phyloP scores from a whole-genome alignment of 1,140 invertebrate genomes.

The Drosophila pseudoananassae region DNA sequence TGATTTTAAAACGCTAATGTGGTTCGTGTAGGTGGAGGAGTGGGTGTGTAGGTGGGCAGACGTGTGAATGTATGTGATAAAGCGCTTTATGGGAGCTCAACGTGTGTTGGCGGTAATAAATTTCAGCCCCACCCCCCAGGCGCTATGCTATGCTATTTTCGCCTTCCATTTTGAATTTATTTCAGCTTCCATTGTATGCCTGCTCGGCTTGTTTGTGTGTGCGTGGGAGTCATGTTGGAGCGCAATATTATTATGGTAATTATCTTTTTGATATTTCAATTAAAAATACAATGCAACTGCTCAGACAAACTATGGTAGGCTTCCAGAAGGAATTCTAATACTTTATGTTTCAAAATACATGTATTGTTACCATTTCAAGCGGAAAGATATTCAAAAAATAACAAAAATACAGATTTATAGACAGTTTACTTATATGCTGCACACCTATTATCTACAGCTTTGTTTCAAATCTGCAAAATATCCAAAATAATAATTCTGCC shows the following conservation, averaged over 20 bases:
- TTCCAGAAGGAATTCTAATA: not conserved
- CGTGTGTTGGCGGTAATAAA: constrained; percentile 61
- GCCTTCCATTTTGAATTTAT: constrained; percentile 67
- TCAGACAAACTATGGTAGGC: constrained; percentile 20
- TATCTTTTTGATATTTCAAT: constrained; percentile 73
- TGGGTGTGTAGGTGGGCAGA: constrained; percentile 5
- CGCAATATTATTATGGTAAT: constrained; percentile 73
- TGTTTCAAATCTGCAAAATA: too few species aligned
- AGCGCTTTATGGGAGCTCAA: constrained; percentile 54
- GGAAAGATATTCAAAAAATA: not conserved
- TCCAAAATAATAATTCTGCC: not conserved
- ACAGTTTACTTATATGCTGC: not conserved
- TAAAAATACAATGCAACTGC: constrained; percentile 44
- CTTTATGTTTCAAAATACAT: not conserved
- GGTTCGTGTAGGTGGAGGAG: constrained; percentile 15
- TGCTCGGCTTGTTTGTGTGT: constrained; percentile 11
- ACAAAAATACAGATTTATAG: not conserved
- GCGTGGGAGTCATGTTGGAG: constrained; percentile 21
- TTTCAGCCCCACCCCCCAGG: constrained; percentile 32
- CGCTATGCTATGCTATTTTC: constrained; percentile 43
- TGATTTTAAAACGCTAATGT: constrained; percentile 73
- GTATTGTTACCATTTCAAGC: not conserved
- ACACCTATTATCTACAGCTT: not conserved
- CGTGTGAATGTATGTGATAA: constrained; percentile 40
- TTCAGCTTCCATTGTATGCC: constrained; percentile 37